Base-by-base conservation (phyloP, 1,140 invertebrate species). In the Meteorus sp. region DNA sequence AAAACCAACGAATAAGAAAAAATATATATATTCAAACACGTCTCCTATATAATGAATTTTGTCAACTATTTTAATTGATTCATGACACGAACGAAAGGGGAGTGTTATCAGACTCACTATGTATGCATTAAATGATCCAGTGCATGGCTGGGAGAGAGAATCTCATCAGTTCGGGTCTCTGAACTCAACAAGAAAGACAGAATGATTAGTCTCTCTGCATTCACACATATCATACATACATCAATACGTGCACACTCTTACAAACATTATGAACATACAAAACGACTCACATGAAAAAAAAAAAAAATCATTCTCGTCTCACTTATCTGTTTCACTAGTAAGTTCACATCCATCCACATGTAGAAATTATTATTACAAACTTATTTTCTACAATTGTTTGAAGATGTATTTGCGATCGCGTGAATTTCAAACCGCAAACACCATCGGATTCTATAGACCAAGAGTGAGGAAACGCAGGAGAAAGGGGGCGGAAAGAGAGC, bases 401-500 rank as follows among this genome's bases (percentile, higher is more conserved):
- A n/a, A n/a, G n/a, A n/a, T n/a, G n/a, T n/a, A n/a, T n/a, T n/a
- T n/a, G n/a, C 35, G 52, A 54, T 54, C 35, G 52, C 52, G 52
- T 54, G 52, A 35, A 15, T 23, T 27, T n/a, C n/a, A n/a, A n/a
- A n/a, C n/a, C 37, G 52, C 35, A 37, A 39, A 54, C 52, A 37
- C 52, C 9, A 19, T 43, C 37, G 37, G 43, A 54, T 54, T 54
- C 39, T n/a, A n/a, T n/a, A n/a, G n/a, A n/a, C n/a, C n/a, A n/a
- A n/a, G n/a, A n/a, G 20, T 9, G 23, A n/a, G 20, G 9, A 47
- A 54, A 37, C 22, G 29, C 15, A 17, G 19, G 39, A 43, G 39
- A 43, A 43, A 43, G 39, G 27, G 9, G 27, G 4, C 4, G 9
- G 27, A 29, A 29, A 29, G 27, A 29, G 27, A 29, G 45, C 9